Base-by-base conservation (phyloP, 2,113 vertebrate species). In the Siniperca chuatsi region DNA sequence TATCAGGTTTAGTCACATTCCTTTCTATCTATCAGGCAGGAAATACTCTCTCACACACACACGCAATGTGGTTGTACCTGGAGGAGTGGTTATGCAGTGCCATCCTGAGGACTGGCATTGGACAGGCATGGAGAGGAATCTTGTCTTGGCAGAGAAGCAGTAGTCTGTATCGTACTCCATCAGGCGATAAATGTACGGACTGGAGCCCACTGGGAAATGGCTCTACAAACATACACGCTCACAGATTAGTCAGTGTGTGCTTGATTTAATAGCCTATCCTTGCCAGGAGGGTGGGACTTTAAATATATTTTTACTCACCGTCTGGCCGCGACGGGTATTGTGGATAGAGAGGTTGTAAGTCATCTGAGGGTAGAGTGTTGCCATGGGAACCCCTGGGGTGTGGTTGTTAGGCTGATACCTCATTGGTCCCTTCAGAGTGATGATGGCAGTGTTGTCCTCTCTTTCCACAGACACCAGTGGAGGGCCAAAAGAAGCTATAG, bases 401-500 rank as follows among this genome's bases (percentile, higher is more conserved):
- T 78, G 50, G 48, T 87, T 88, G 11, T 87, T 73, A 0, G 62
- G 92, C 50, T 91, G 96, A 96, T 97, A 96, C 67, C 95, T 96
- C 91, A 96, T 95, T 42, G 97, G 97, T 86, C 96, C 95, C 11
- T 69, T 96, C 52, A 99, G 81, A 78, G 74, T 35, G 71, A 99
- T 79, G 50, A 92, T 89, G 68, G 97, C 94, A 23, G 90, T 96
- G 83, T 91, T 96, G 29, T 94, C 94, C 4, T 94, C 86, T 54
- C 93, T 64, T 35, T 90, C 94, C 72, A 98, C 58, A 25, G 90
- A 90, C 76, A 98, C 74, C 16, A 82, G 23, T 0, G 98, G 98
- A 35, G 97, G 95, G 46, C 96, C 96, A 70, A 98, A 95, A 79
- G 77, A 94, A 55, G 97, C 97, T 99, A 73, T 9, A 23, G 0